Base-by-base conservation (phyloP, 2,888 invertebrate species). In the Ochlodes sylvanus region DNA sequence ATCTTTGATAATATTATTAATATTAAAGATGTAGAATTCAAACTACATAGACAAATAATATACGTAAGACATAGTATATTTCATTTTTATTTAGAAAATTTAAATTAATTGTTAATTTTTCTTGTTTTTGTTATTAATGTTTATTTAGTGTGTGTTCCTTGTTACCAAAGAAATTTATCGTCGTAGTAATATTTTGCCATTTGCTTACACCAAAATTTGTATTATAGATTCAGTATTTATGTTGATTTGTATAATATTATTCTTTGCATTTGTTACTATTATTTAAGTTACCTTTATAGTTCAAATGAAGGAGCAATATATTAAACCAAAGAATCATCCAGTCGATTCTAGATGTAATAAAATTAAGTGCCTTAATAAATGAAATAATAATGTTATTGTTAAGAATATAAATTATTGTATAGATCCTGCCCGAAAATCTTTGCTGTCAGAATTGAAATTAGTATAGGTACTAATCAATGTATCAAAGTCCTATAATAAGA, bases 121-220 rank as follows among this genome's bases (percentile, higher is more conserved):
- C 86, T 91, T 90, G 88, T 92, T 92, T 87, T 91, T 89, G 89
- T 86, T 86, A 81, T 88, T 86, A 85, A 86, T 89, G 85, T 88
- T 87, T 87, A 82, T 86, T 87, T 88, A 88, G 83, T 83, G 91
- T 86, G 90, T 91, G 92, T 92, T 92, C 89, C 92, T 91, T 89
- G 92, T 93, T 93, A 91, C 92, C 92, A 92, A 93, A 92, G 92
- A 92, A 87, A 82, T 86, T 79, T 84, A 84, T 68, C 56, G 67
- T 63, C 52, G 42, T 83, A 78, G 79, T 72, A 72, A 71, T 71
- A 80, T 80, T 77, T 76, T 76, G 71, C 74, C 76, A 77, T 78
- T 79, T 78, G 77, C 75, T 72, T 73, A 70, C 74, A 79, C 76
- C 74, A 78, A 77, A 79, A 77, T 77, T 77, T 80, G 85, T 89